A percentile compares a stretch with the other conserved stretches of the same genome.
Conservation (phyloP, 2,888 invertebrate species). For the Drosophila lacicola region DNA sequence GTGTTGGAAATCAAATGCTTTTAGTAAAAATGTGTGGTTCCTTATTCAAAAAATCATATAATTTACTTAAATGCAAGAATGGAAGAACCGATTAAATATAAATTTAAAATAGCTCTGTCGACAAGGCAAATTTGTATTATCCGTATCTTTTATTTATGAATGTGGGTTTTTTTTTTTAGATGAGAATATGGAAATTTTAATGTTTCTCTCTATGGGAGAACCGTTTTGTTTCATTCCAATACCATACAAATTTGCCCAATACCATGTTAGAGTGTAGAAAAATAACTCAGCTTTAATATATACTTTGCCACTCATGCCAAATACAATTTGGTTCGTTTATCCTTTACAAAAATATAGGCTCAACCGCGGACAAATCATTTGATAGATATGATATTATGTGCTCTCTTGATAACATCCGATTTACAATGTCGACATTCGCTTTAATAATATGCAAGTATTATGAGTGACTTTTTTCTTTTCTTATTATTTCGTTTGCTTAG, state of each 20-base stretch:
- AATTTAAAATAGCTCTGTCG: slow-evolving; percentile 35
- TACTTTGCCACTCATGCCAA: slow-evolving; percentile 67
- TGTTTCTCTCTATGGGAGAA: slow-evolving; percentile 38
- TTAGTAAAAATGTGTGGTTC: slow-evolving; percentile 59
- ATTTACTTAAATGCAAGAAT: slow-evolving; percentile 59
- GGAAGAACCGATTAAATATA: slow-evolving; percentile 64
- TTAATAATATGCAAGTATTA: slow-evolving; percentile 4
- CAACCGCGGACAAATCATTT: slow-evolving; percentile 48
- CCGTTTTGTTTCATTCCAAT: slow-evolving; percentile 66
- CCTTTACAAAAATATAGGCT: slow-evolving; percentile 60
- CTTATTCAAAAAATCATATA: slow-evolving; percentile 34
- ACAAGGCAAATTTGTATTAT: slow-evolving; percentile 17
- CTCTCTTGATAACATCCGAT: slow-evolving; percentile 8
- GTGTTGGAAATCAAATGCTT: neutral
- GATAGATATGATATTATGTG: neutral
- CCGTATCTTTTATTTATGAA: neutral
- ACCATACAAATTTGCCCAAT: slow-evolving; percentile 66
- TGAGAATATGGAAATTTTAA: slow-evolving; percentile 30
- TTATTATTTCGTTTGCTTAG: neutral
- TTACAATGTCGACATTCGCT: slow-evolving; percentile 28
- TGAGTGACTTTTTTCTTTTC: slow-evolving; percentile 12
- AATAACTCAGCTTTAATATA: slow-evolving; percentile 63
- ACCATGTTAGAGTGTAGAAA: slow-evolving; percentile 64
- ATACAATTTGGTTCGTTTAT: slow-evolving; percentile 46
- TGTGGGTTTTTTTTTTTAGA: too few relatives aligned